These are phyloP conservation scores for Neocloeon triangulifer DNA, from an alignment of 1,140 invertebrate genomes.

Conservation along the genomic window DNA sequence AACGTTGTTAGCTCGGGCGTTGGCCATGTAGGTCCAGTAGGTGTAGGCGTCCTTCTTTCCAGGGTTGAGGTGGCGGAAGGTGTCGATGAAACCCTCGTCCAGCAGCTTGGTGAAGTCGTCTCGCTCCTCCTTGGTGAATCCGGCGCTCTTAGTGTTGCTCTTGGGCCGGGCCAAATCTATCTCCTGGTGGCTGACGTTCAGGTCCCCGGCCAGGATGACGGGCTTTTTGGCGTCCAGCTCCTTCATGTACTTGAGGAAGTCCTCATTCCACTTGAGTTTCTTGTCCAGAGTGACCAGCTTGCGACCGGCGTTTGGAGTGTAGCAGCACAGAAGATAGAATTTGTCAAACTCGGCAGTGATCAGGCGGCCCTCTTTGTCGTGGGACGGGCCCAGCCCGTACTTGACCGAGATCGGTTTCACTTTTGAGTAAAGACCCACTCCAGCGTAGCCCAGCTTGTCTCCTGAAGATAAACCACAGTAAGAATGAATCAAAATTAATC, in stretches of 20 bases:
- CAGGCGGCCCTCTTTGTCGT: constrained; percentile 70
- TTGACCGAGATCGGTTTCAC: constrained; percentile 61
- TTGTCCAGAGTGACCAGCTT: constrained; percentile 70
- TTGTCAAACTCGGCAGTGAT: constrained; percentile 89
- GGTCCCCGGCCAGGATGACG: constrained; percentile 84
- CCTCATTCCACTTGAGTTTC: constrained; percentile 73
- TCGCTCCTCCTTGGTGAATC: constrained; percentile 87
- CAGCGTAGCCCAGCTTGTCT: constrained; percentile 75
- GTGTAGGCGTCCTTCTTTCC: constrained; percentile 66
- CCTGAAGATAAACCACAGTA: no score
- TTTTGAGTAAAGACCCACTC: constrained; percentile 73
- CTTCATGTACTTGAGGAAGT: constrained; percentile 54
- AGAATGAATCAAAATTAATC: no score
- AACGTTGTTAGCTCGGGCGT: constrained; percentile 68
- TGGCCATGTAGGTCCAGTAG: constrained; percentile 83
- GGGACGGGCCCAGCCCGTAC: constrained; percentile 54
- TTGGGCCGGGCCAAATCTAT: constrained; percentile 96
- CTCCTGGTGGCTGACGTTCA: constrained; percentile 91
- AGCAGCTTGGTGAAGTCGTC: constrained; percentile 74
- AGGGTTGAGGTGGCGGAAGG: constrained; percentile 73
- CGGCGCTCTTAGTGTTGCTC: constrained; percentile 77
- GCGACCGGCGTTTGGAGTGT: constrained; percentile 55
- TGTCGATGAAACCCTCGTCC: constrained; percentile 59
- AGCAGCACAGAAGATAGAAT: constrained; percentile 59
- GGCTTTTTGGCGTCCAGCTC: constrained; percentile 75